A percentile compares a stretch with the other conserved stretches of the same genome.
These are phyloP conservation scores for Choristoneura fumiferana DNA, from an alignment of 1,140 invertebrate genomes.

Conservation along the genomic window DNA sequence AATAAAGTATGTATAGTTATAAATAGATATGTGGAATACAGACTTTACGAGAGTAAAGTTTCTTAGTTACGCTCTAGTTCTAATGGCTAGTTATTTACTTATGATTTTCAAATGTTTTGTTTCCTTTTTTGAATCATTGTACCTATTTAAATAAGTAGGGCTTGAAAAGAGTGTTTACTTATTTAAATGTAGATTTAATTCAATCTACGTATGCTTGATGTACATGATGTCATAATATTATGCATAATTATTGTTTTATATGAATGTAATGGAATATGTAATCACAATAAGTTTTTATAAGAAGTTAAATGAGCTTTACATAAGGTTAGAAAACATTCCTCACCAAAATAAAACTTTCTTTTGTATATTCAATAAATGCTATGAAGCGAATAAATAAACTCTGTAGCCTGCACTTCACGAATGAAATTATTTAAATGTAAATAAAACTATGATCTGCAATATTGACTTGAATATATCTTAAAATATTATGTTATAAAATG, in stretches of 20 bases:
- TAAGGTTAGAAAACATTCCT: background rate
- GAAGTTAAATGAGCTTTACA: background rate
- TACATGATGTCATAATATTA: no score
- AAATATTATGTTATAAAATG: slow-evolving; percentile 25
- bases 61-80: no score
- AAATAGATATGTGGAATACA: no score
- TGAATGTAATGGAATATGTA: background rate
- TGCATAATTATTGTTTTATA: no score
- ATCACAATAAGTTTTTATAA: slow-evolving; percentile 3
- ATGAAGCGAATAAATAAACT: background rate
- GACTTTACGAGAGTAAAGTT: no score
- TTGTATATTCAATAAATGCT: background rate
- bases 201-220: no score
- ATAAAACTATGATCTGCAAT: slow-evolving; percentile 1
- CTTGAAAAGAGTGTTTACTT: slow-evolving; percentile 25
- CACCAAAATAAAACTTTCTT: background rate
- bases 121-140: no score
- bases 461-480: slow-evolving; percentile 9
- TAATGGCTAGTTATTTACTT: background rate
- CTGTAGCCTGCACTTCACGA: background rate
- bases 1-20: no score
- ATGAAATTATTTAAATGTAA: background rate
- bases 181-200: slow-evolving; percentile 7
- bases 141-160: slow-evolving; percentile 18
- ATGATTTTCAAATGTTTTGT: no score